Base-by-base conservation (phyloP, 2,797 vertebrate species). In the Ctenopoma kingsleyae region DNA sequence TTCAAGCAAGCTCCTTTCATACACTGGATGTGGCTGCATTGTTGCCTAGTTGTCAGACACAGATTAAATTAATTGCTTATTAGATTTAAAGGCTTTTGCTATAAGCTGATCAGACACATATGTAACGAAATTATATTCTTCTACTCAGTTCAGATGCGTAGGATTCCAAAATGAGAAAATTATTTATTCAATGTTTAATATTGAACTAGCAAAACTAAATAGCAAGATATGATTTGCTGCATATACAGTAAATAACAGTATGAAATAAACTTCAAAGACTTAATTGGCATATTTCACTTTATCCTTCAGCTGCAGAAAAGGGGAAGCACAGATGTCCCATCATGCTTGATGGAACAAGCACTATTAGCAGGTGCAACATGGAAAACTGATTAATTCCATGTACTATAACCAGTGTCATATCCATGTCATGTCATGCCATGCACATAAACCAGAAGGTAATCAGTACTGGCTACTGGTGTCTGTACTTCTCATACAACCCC, bases 361-460 rank as follows among this genome's bases (percentile, higher is more conserved):
- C n/a, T 36, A 50, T 84, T 76, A 82, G 54, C 71, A 69, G 57
- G 56, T 77, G 63, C 66, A 65, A 51, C 72, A 67, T 44, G 46
- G 61, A 72, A 47, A 77, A 52, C 64, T 46, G 71, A 68, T 54
- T 72, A 35, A 35, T 55, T 56, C 46, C 76, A 19, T 83, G 74
- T 72, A 6, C 15, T 41, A 13, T 38, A 41, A 17, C 40, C 40
- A 7, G 40, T 15, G 15, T 41, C 12, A 30, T 30, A 36, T 51
- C 46, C 78, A 19, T 82, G 71, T 76, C 52, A 70, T 32, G 41
- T 58, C 59, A 66, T 58, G 38, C n/a, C n/a, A n/a, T 4, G 0
- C 58, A 43, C 30, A 53, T 69, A 74, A 48, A 81, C 41, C 70
- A 76, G 81, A 69, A 72, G 65, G 56, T 80, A 80, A 84, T 85